These are phyloP conservation scores for Ecliptopera silaceata DNA, from an alignment of 2,888 invertebrate species.

Conservation along the genomic window DNA sequence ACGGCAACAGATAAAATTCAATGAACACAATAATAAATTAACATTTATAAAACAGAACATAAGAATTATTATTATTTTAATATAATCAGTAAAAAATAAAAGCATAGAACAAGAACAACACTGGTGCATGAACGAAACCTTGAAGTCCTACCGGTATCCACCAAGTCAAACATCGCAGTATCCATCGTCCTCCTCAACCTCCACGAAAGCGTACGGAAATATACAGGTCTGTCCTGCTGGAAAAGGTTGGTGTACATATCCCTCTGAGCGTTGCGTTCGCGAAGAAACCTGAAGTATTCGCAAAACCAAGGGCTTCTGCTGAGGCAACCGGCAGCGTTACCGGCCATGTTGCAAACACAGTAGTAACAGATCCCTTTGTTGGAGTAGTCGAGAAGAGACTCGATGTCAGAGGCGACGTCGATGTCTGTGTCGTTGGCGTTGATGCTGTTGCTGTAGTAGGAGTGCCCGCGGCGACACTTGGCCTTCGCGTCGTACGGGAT, in stretches of 20 bases:
- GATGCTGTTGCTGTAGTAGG: constrained; percentile 66
- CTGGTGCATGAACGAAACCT: constrained; percentile 27
- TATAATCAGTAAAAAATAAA: constrained; percentile 1
- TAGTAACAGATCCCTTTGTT: constrained; percentile 53
- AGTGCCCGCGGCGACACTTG: constrained; percentile 56
- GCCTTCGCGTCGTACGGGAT: constrained; percentile 62
- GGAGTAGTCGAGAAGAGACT: constrained; percentile 55
- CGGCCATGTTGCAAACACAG: constrained; percentile 61
- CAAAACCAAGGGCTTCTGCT: constrained; percentile 57
- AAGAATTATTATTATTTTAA: too few species aligned
- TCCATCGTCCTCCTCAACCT: constrained; percentile 72
- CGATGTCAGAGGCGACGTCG: constrained; percentile 48
- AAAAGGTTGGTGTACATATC: constrained; percentile 53
- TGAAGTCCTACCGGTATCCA: constrained; percentile 42
- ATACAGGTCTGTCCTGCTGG: constrained; percentile 61
- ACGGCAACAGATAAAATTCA: too few species aligned
- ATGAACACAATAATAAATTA: not conserved
- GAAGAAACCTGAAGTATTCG: constrained; percentile 54
- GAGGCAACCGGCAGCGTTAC: constrained; percentile 51
- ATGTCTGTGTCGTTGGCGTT: constrained; percentile 59
- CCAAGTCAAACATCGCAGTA: constrained; percentile 55
- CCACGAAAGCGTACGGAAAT: constrained; percentile 62
- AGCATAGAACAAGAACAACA: constrained; percentile 32
- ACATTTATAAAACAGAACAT: not conserved
- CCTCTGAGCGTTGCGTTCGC: constrained; percentile 40